A percentile compares a stretch with the other conserved stretches of the same genome.
These are phyloP conservation scores for Protophormia terraenovae DNA, from an alignment of 2,888 invertebrate genomes.

Conservation along the genomic window DNA sequence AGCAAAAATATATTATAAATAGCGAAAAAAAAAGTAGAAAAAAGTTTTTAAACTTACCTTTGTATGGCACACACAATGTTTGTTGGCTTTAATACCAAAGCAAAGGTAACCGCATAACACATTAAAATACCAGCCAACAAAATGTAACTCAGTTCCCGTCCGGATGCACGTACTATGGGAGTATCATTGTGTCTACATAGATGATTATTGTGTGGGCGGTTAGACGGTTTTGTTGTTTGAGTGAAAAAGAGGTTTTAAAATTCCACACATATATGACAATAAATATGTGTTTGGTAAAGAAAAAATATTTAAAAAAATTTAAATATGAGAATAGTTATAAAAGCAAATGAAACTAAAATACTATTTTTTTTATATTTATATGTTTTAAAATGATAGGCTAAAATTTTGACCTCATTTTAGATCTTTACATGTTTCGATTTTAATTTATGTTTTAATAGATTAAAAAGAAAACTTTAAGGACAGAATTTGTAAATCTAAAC, in stretches of 20 bases:
- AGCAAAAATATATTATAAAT: not conserved
- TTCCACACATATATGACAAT: not conserved
- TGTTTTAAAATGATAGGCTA: not conserved
- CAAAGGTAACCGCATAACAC: constrained; percentile 96
- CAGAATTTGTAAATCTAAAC: too few species aligned
- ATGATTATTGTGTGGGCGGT: too few species aligned
- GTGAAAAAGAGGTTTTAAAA: not conserved
- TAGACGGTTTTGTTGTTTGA: too few species aligned
- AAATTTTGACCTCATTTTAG: not conserved
- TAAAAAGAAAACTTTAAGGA: too few species aligned
- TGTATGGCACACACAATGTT: constrained; percentile 95
- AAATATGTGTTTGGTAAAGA: not conserved
- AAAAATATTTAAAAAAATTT: not conserved
- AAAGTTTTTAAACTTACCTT: constrained; percentile 86
- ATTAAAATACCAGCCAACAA: constrained; percentile 93
- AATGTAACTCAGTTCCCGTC: constrained; percentile 94
- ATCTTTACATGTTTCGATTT: too few species aligned
- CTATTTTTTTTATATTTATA: not conserved
- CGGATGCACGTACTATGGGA: constrained; percentile 98
- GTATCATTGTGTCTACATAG: constrained; percentile 90
- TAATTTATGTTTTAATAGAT: too few species aligned
- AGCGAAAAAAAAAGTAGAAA: not conserved
- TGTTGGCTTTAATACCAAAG: constrained; percentile 92
- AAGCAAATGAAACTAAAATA: constrained; percentile 61
- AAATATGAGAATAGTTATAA: constrained; percentile 44